Base-by-base conservation (phyloP, 1,140 invertebrate species). In the Aphaenogaster floridana region DNA sequence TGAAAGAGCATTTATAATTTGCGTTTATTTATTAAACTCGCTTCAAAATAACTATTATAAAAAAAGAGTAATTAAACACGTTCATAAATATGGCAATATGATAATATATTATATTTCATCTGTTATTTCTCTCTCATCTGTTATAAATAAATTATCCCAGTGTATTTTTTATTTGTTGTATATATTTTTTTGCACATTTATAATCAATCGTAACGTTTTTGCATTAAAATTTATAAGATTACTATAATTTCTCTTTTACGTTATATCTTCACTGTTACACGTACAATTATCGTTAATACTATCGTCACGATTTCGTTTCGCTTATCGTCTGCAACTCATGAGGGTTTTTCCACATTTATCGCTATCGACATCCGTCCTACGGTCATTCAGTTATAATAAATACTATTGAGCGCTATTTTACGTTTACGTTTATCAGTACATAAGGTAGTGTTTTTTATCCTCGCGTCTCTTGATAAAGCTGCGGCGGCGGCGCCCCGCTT, bases 301-400 rank as follows among this genome's bases (percentile, higher is more conserved):
- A 81, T 71, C 3, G 34, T 36, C 45, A 11, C 21, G 11, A 83
- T 74, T 83, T 61, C 7, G 0, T 57, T 69, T 57, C 21, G 42
- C 21, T 84, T 84, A 76, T 84, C 54, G 4, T 3, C 7, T 66
- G 7, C 1, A 15, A 34, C 48, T 48, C 11, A 4, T 15, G 17
- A 71, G 7, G 4, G 4, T 76, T 74, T 76, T 83, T 48, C 17
- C 11, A 48, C 8, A 3, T 83, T 50, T 83, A 80, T 69, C 54
- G 8, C 39, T 36, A n/a, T 63, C 34, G 9, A 6, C 0, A 59
- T 42, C n/a, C 36, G 15, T 63, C 3, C 9, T 21, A 36, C 39
- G 15, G 8, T 59, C 11, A 66, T 45, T 66, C 17, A 42, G 7
- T 54, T 3, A 48, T 8, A 69, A 80, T 69, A 69, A 69, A 69